These are phyloP conservation scores for Gorsachius goisagi DNA, from an alignment of 2,113 vertebrate species.

Conservation along the genomic window DNA sequence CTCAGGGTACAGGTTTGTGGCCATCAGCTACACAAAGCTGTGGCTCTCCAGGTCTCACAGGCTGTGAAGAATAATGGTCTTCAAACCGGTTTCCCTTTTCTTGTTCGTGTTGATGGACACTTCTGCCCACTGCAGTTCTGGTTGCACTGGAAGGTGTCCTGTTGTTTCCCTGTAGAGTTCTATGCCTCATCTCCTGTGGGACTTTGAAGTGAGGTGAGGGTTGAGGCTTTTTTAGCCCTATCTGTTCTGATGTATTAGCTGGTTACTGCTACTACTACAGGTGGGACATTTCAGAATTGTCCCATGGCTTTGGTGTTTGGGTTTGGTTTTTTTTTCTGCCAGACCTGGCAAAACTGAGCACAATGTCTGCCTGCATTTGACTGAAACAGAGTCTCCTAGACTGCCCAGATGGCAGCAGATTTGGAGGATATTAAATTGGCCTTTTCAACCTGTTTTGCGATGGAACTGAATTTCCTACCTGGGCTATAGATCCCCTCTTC, in stretches of 20 bases:
- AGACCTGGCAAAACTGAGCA: background rate
- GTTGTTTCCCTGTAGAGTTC: background rate
- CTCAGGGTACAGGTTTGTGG: background rate
- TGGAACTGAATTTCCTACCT: background rate
- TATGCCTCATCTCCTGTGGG: background rate
- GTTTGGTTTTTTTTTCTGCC: background rate
- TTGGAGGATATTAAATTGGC: background rate
- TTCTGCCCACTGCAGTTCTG: background rate
- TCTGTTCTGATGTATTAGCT: background rate
- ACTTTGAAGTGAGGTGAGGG: background rate
- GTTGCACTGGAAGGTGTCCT: background rate
- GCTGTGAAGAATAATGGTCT: background rate
- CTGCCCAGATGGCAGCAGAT: background rate
- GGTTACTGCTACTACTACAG: background rate
- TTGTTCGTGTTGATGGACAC: background rate
- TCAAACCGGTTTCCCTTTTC: background rate
- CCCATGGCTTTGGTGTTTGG: rapidly evolving
- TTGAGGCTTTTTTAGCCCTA: background rate
- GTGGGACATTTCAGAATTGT: background rate
- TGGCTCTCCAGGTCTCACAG: background rate
- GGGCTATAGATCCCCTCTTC: background rate
- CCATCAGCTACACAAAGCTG: background rate
- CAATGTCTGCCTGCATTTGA: background rate
- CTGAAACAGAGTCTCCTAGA: background rate
- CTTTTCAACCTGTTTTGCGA: background rate